These are phyloP conservation scores for Ochotona princeps DNA, from an alignment of 2,113 vertebrate species.

Conservation along the genomic window DNA sequence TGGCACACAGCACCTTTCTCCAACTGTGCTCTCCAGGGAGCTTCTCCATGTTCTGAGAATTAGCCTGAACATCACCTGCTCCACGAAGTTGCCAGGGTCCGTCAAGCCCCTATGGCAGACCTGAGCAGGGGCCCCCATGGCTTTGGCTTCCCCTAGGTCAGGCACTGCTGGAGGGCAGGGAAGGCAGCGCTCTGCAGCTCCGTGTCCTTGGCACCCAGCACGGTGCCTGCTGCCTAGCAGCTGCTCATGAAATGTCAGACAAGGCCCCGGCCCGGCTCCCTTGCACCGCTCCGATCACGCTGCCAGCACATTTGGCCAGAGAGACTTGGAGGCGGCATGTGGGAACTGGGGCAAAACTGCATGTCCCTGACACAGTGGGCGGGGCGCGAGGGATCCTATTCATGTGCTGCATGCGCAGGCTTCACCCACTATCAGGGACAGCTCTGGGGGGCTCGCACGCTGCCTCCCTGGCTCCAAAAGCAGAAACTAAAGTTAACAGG, in stretches of 20 bases:
- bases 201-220: not conserved
- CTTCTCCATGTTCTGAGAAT: not conserved
- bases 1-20: not conserved
- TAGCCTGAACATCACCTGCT: not conserved
- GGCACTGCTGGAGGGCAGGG: not conserved
- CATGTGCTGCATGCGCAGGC: not conserved
- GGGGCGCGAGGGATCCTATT: not conserved
- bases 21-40: not conserved
- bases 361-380: not conserved
- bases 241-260: conserved; percentile 11
- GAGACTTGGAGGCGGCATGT: not conserved
- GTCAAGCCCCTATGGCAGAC: not conserved
- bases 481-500: conserved; percentile 54
- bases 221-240: not conserved
- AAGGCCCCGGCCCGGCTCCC: not conserved
- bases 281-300: not conserved
- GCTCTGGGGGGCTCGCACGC: not conserved
- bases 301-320: not conserved
- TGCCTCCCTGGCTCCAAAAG: conserved; percentile 27
- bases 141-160: not conserved
- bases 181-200: not conserved
- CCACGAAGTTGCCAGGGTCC: not conserved
- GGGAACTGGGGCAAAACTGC: not conserved
- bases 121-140: not conserved
- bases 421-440: not conserved